These are phyloP conservation scores for Semnornis frantzii DNA, from an alignment of 2,113 vertebrate genomes.

Conservation along the genomic window DNA sequence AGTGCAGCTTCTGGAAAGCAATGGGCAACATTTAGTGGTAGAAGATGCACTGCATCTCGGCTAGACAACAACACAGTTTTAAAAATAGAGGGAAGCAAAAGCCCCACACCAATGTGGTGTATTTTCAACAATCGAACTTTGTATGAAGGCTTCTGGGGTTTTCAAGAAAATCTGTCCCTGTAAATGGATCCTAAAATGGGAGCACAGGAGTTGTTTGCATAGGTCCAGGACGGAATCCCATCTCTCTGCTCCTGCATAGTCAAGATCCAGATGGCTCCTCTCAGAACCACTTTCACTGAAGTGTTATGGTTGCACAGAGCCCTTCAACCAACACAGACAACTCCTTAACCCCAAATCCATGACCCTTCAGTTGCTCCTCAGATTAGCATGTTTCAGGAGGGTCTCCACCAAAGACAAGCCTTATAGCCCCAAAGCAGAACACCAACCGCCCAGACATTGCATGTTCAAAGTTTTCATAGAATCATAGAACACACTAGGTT, in stretches of 20 bases:
- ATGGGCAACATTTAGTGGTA: fast-evolving
- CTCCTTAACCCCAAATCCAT: not conserved
- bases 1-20: not conserved
- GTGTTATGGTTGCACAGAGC: fast-evolving
- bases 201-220: not conserved
- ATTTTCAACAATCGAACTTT: not conserved
- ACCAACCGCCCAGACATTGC: not conserved
- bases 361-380: fast-evolving
- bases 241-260: fast-evolving
- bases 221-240: not conserved
- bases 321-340: not conserved
- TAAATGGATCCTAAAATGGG: not conserved
- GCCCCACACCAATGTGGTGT: not conserved
- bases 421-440: not conserved
- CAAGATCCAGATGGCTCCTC: not conserved
- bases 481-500: no score
- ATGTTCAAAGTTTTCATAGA: not conserved
- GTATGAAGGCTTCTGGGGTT: not conserved
- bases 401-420: no score
- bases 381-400: not conserved
- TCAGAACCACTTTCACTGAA: not conserved
- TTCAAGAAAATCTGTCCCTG: not conserved
- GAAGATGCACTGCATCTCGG: not conserved
- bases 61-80: not conserved
- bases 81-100: not conserved